Base-by-base conservation (phyloP, 2,888 invertebrate species). In the Philonicus albiceps region DNA sequence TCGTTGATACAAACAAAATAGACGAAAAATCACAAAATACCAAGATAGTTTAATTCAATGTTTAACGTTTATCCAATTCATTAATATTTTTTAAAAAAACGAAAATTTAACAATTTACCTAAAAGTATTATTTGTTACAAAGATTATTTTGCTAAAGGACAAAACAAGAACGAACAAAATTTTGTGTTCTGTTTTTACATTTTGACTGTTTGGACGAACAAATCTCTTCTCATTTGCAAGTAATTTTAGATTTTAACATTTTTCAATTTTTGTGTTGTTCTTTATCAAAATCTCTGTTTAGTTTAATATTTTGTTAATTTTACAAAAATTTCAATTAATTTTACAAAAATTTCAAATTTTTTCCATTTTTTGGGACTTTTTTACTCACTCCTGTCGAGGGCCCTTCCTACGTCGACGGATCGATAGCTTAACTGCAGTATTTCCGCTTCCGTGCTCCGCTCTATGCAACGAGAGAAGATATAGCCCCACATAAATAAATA, bases 351-450 rank as follows among this genome's bases (percentile, higher is more conserved):
- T 64, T 19, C 19, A 64, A 83, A 34, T 78, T 55, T 83, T 83
- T 83, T 34, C 37, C 55, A 64, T 22, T 64, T 83, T 64, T 37
- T 55, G 81, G 81, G 64, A 55, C 64, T 64, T 64, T 76, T 87
- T 78, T 89, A 89, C 89, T 89, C 89, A 89, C 89, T 89, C 89
- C 89, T 89, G 88, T 88, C 88, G 88, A 87, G 88, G 88, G 87
- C 88, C 88, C 85, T 89, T 89, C 89, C 89, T 89, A 49, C 89
- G 89, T 81, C 89, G 89, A 64, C 89, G 88, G 85, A 89, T 89
- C 19, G 89, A 89, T 86, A 89, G 88, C 88, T 89, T 89, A 64
- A 88, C 89, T 85, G 88, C 89, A 84, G 87, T 85, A 88, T 88
- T 88, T 87, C 88, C 88, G 64, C 87, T 86, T 88, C 89, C 89